Base-by-base conservation (phyloP, 2,797 vertebrate genomes). In the Coranthus polyacanthus region DNA sequence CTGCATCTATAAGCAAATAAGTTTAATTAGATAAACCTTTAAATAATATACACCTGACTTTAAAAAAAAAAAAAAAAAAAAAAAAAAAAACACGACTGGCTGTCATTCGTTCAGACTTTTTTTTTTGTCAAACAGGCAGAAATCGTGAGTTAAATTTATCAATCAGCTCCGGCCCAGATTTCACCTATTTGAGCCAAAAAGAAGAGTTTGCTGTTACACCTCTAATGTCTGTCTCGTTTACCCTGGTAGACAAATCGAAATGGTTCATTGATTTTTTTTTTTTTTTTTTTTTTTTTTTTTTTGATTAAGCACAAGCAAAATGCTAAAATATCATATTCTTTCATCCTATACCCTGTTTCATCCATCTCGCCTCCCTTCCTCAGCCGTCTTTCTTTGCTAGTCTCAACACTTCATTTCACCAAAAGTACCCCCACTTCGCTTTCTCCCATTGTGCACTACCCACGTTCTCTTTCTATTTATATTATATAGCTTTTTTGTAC, bases 261-360 rank as follows among this genome's bases (percentile, higher is more conserved):
- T 46, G 57, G 17, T 79, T 81, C 53, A 38, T 57, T 72, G 62
- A 70, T 66, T 26, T 26, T 26, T 6, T 26, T 26, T 26, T 6
- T 26, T 26, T 26, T 79, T 68, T 80, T n/a, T 66, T 26, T 26
- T 26, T 6, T 26, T 26, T 26, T 6, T 26, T 26, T 26, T 79
- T 68, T 80, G 61, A 83, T 81, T 83, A 68, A 78, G 63, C 64
- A 68, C 66, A 70, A 82, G 51, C 65, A 62, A 75, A 83, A 76
- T 64, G 75, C 80, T 79, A 67, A 63, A 73, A 71, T 64, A 78
- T 79, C 63, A 56, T 65, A 49, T 72, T 81, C 67, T 65, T 72
- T 80, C 79, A 0, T 75, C 79, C 83, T 67, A 68, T 92, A 92
- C 91, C 91, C 92, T 92, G 90, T 93, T 92, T 91, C 57, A 75